Percentiles rank a stretch among this genome's conserved stretches.
phyloP scores from a whole-genome alignment of 2,113 vertebrate genomes.

The Thunnus maccoyii region DNA sequence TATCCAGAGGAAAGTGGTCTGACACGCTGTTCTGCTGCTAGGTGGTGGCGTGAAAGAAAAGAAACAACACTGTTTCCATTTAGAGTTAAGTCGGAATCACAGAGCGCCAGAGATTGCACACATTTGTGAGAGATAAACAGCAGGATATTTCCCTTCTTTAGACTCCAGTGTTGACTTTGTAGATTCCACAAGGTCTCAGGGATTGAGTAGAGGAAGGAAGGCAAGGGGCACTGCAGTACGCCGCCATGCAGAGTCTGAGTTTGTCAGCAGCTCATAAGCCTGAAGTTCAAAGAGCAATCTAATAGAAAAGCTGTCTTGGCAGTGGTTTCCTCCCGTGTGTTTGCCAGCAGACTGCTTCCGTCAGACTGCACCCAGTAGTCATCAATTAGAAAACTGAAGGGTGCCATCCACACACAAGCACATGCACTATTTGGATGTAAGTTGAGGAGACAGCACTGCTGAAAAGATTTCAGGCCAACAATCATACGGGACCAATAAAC shows the following conservation, averaged over 20 bases:
- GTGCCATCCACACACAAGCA: slow-evolving; percentile 72
- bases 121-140: slow-evolving; percentile 76
- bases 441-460: slow-evolving; percentile 41
- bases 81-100: slow-evolving; percentile 79
- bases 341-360: slow-evolving; percentile 78
- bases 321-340: slow-evolving; percentile 73
- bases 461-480: slow-evolving; percentile 35
- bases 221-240: slow-evolving; percentile 69
- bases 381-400: slow-evolving; percentile 83
- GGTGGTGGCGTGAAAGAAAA: slow-evolving; percentile 77
- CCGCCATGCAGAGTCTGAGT: slow-evolving; percentile 75
- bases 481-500: slow-evolving; percentile 50
- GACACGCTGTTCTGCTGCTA: slow-evolving; percentile 77
- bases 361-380: slow-evolving; percentile 79
- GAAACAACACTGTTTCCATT: slow-evolving; percentile 84
- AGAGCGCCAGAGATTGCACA: slow-evolving; percentile 72
- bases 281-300: slow-evolving; percentile 81
- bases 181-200: slow-evolving; percentile 76
- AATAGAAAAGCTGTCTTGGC: slow-evolving; percentile 77
- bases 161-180: slow-evolving; percentile 80
- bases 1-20: slow-evolving; percentile 80
- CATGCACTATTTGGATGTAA: slow-evolving; percentile 56
- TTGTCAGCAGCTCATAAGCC: slow-evolving; percentile 76
- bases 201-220: slow-evolving; percentile 83
- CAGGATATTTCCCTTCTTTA: slow-evolving; percentile 80